Percentiles rank a stretch among this genome's conserved stretches.
Conservation (phyloP, 2,888 invertebrate genomes). For the Chrysolina haemoptera region DNA sequence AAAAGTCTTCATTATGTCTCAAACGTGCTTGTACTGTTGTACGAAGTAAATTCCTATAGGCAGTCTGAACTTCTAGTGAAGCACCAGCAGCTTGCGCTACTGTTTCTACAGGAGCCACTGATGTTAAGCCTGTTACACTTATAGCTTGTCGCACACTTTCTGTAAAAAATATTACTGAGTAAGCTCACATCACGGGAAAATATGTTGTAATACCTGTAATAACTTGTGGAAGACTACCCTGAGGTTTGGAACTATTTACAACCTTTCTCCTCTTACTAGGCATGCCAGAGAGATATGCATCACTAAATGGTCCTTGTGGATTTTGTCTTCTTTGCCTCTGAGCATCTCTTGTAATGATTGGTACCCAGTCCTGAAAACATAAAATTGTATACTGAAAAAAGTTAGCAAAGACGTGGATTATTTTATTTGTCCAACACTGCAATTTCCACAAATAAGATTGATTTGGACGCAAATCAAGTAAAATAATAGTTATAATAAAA, state of each 20-base stretch:
- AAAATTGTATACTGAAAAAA: not conserved
- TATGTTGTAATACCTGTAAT: conserved; percentile 63
- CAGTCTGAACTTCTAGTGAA: conserved; percentile 71
- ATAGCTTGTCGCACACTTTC: conserved; percentile 70
- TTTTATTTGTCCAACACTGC: too few species aligned
- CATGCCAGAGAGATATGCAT: conserved; percentile 92
- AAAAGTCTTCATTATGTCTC: conserved; percentile 70
- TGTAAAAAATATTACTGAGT: conserved; percentile 43
- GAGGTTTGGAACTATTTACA: conserved; percentile 69
- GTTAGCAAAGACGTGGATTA: too few species aligned
- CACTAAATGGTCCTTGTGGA: conserved; percentile 80
- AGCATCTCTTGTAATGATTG: conserved; percentile 87
- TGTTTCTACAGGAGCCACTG: conserved; percentile 69
- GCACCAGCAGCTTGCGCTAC: conserved; percentile 71
- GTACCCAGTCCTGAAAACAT: conserved; percentile 83
- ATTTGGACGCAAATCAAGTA: too few species aligned
- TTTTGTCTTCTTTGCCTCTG: conserved; percentile 78
- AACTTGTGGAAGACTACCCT: conserved; percentile 68
- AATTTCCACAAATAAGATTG: too few species aligned
- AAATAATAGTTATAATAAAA: too few species aligned
- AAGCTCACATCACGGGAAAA: not conserved
- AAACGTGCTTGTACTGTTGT: conserved; percentile 70
- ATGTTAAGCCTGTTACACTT: conserved; percentile 71
- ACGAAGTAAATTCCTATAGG: conserved; percentile 72
- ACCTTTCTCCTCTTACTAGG: conserved; percentile 91